Evolutionary conservation across 1,140 invertebrate genomes (phyloP).

Genomic region (Scaptodrosophila lebanonensis): DNA sequence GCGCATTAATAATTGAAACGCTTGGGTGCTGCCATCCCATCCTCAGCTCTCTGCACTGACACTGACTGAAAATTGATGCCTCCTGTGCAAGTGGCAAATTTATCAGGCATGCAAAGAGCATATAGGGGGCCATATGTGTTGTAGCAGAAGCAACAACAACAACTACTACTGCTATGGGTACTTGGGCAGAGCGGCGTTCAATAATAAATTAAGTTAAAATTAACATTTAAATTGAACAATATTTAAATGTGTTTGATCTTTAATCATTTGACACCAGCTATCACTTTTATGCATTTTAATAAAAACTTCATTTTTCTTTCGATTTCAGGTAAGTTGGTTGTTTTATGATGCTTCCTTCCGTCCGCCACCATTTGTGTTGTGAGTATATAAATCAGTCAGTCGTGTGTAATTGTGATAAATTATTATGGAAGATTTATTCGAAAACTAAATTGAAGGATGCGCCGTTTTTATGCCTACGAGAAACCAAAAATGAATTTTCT

Average conservation of each 20-base stretch:
- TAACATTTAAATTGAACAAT: slow-evolving; percentile 54
- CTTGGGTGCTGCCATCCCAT: slow-evolving; percentile 27
- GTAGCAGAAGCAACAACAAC: neutral
- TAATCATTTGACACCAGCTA: slow-evolving; percentile 20
- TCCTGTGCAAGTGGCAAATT: slow-evolving; percentile 43
- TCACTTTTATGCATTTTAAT: slow-evolving; percentile 16
- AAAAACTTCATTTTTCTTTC: slow-evolving; percentile 26
- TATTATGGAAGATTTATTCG: slow-evolving; percentile 15
- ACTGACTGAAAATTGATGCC: slow-evolving; percentile 39
- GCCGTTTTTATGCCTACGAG: neutral
- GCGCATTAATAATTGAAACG: slow-evolving; percentile 66
- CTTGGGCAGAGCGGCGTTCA: neutral
- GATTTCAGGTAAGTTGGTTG: slow-evolving; percentile 45
- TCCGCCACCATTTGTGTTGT: slow-evolving; percentile 12
- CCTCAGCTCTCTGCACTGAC: neutral
- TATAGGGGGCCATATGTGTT: no score
- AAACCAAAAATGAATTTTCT: slow-evolving; percentile 22
- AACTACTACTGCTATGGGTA: neutral
- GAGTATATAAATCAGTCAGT: slow-evolving; percentile 58
- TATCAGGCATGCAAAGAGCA: slow-evolving; percentile 30
- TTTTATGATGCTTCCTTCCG: slow-evolving; percentile 1
- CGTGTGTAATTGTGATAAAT: slow-evolving; percentile 65
- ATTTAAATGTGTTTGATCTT: slow-evolving; percentile 52
- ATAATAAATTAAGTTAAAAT: slow-evolving; percentile 38
- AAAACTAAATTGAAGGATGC: slow-evolving; percentile 33